Evolutionary conservation across 2,797 vertebrate species (phyloP), one percentile per base, ranked within the genome.

Genomic region (Tachyglossus aculeatus): DNA sequence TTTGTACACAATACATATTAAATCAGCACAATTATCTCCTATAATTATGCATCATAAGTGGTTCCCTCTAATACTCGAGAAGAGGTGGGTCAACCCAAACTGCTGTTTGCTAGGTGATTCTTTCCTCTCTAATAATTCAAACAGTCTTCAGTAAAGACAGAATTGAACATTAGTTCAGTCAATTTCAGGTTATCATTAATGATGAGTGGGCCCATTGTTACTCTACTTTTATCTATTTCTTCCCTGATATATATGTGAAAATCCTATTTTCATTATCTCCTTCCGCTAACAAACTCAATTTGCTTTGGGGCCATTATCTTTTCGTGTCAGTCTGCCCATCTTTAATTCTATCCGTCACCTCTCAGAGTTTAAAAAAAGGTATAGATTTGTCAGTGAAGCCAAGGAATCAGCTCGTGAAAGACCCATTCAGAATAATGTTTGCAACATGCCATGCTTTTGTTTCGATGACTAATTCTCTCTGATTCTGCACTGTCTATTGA

Each of bases 291-390:
- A 81, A 81, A 81, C 44, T 62, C 76, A 56, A 32, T 67, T 80
- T 78, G 38, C 50, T 68, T 79, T 75, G 77, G 41, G 29, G 59
- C 62, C 78, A 71, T 78, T 81, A 75, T 78, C 78, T 81, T 67
- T 63, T 71, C 53, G 43, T 24, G 21, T 13, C 43, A 7, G n/a
- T 14, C 25, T 24, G 15, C 7, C 41, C 24, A 21, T 15, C 10
- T 24, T 24, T 44, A 22, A 43, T 43, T 19, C n/a, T n/a, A n/a
- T n/a, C n/a, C n/a, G n/a, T n/a, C n/a, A n/a, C n/a, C n/a, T n/a
- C n/a, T n/a, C n/a, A n/a, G n/a, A n/a, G n/a, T n/a, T n/a, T n/a
- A n/a, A n/a, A n/a, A n/a, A n/a, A n/a, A n/a, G n/a, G n/a, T n/a
- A n/a, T n/a, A n/a, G n/a, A n/a, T n/a, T n/a, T n/a, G n/a, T n/a